Base-by-base conservation (phyloP, 1,140 invertebrate species). In the Wiebesia pumilae region DNA sequence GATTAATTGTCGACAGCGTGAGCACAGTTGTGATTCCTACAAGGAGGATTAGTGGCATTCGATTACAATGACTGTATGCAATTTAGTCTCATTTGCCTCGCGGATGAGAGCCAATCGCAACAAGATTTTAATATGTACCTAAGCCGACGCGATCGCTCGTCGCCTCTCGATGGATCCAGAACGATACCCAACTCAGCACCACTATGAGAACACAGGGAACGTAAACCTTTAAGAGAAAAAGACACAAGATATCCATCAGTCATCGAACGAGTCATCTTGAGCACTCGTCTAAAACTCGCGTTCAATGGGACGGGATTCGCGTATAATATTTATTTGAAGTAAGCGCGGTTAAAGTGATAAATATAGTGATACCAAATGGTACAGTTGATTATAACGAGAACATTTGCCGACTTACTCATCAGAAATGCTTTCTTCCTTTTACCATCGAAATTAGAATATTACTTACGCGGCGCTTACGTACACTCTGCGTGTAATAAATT, bases 161-260 rank as follows among this genome's bases (percentile, higher is more conserved):
- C 0, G 98, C 98, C 93, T 99, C 98, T 40, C 98, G 95, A 94
- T 99, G 98, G 89, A 99, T 98, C 98, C 98, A 99, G 92, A 99
- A 99, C 0, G 98, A 98, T 0, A 99, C 98, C 98, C 98, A 99
- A 0, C 98, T 99, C 0, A 99, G 94, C 1, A 98, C 97, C 1
- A 99, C 98, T 86, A 99, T 98, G 78, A 99, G 95, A 79, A 98
- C 97, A 91, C 98, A 99, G 0, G 98, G 98, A 40, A 99, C 95
- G 93, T 99, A 99, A 24, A 98, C 97, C 94, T 97, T 94, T 51
- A n/a, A n/a, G 0, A 51, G 1, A 40, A 54, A 47, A 30, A 62
- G 38, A 80, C 3, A 62, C 62, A 58, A 58, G 16, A 54, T 33
- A 16, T 30, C 21, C 35, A 78, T 7, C 0, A 40, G 40, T 19